These are phyloP conservation scores for Pollachius pollachius DNA, from an alignment of 2,113 vertebrate species.

Conservation along the genomic window DNA sequence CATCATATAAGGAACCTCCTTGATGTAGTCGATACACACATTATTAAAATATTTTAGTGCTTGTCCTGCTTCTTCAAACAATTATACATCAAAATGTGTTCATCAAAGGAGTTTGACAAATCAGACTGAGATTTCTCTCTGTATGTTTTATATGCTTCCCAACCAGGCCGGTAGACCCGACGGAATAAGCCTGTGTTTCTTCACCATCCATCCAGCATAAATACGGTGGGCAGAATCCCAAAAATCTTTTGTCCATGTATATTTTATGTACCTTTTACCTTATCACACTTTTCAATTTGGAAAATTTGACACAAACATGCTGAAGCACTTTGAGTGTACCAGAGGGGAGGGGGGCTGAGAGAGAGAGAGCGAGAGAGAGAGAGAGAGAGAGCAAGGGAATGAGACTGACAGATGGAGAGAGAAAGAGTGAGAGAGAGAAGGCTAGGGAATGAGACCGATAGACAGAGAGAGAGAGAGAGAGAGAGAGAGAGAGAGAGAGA, in stretches of 20 bases:
- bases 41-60: too few species aligned
- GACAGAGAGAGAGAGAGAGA: too few species aligned
- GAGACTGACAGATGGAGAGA: not conserved
- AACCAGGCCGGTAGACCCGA: too few species aligned
- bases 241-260: conserved; percentile 26
- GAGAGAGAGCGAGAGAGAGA: conserved; percentile 4
- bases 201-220: not conserved
- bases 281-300: conserved; percentile 60
- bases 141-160: too few species aligned
- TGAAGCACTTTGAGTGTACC: conserved; percentile 50
- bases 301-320: conserved; percentile 52
- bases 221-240: not conserved
- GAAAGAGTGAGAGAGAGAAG: conserved; percentile 6
- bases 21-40: too few species aligned
- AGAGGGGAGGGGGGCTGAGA: conserved; percentile 29
- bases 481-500: too few species aligned
- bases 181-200: too few species aligned
- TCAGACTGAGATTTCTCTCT: too few species aligned
- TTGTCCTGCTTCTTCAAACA: too few species aligned
- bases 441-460: not conserved
- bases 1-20: too few species aligned
- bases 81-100: too few species aligned
- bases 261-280: conserved; percentile 51
- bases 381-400: not conserved
- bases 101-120: too few species aligned